Conservation (phyloP, 2,888 invertebrate species). For the Diplazon laetatorius region DNA sequence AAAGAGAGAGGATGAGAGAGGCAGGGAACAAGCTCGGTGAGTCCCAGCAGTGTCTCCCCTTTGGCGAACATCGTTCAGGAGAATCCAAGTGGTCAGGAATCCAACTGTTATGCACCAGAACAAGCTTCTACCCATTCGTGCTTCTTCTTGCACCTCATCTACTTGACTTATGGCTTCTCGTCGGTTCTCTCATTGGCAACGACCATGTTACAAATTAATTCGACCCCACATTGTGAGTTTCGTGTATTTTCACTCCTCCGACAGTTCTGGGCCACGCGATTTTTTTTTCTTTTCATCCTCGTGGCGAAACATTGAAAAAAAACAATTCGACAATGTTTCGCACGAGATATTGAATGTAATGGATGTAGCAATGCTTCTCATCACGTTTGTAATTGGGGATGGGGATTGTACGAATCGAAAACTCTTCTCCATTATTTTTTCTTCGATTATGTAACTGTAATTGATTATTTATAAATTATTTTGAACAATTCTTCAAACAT, state of each 20-base stretch:
- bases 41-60: constrained; percentile 1
- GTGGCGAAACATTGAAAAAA: too few species aligned
- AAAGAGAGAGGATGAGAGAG: background rate
- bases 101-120: background rate
- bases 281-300: too few species aligned
- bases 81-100: constrained; percentile 4
- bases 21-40: background rate
- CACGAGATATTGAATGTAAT: too few species aligned
- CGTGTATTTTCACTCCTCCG: background rate
- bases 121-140: background rate
- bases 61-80: background rate
- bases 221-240: background rate
- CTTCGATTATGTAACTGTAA: too few species aligned
- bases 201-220: background rate
- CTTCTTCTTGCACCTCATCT: background rate
- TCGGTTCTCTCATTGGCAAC: background rate
- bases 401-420: too few species aligned
- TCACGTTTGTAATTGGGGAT: too few species aligned
- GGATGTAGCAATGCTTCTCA: too few species aligned
- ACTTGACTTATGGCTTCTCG: background rate
- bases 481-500: too few species aligned
- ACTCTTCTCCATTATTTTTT: too few species aligned
- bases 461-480: too few species aligned
- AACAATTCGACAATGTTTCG: too few species aligned
- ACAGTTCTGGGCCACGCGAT: background rate